These are phyloP conservation scores for Stegana nigrithorax DNA, from an alignment of 2,888 invertebrate genomes.

Conservation along the genomic window DNA sequence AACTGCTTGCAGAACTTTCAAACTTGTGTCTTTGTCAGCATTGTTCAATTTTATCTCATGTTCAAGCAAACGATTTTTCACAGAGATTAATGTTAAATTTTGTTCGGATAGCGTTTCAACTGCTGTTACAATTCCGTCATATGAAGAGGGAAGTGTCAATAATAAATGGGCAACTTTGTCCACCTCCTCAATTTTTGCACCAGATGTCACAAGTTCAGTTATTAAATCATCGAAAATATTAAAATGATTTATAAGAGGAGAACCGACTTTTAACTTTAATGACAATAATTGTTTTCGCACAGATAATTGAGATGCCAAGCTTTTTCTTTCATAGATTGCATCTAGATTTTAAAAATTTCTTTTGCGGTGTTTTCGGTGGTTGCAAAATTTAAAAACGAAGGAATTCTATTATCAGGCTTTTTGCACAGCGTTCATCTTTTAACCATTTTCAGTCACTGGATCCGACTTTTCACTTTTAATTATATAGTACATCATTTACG, in stretches of 20 bases:
- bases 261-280: constrained; percentile 26
- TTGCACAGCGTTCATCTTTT: constrained; percentile 26
- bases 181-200: constrained; percentile 23
- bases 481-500: no score
- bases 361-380: constrained; percentile 24
- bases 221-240: constrained; percentile 33
- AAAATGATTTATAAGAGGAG: constrained; percentile 30
- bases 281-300: constrained; percentile 26
- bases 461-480: no score
- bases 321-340: constrained; percentile 30
- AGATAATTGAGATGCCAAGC: constrained; percentile 30
- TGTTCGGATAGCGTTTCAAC: constrained; percentile 22
- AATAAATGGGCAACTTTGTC: constrained; percentile 22
- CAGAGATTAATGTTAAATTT: constrained; percentile 49
- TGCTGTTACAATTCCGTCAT: constrained; percentile 20
- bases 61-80: constrained; percentile 49
- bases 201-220: no score
- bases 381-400: constrained; percentile 31
- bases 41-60: constrained; percentile 31
- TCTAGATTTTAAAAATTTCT: constrained; percentile 29
- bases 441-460: constrained; percentile 13
- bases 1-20: constrained; percentile 45
- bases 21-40: constrained; percentile 36
- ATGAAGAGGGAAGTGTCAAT: constrained; percentile 18
- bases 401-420: constrained; percentile 29